Conservation (phyloP, 2,797 vertebrate genomes). For the Ispidina lecontei region DNA sequence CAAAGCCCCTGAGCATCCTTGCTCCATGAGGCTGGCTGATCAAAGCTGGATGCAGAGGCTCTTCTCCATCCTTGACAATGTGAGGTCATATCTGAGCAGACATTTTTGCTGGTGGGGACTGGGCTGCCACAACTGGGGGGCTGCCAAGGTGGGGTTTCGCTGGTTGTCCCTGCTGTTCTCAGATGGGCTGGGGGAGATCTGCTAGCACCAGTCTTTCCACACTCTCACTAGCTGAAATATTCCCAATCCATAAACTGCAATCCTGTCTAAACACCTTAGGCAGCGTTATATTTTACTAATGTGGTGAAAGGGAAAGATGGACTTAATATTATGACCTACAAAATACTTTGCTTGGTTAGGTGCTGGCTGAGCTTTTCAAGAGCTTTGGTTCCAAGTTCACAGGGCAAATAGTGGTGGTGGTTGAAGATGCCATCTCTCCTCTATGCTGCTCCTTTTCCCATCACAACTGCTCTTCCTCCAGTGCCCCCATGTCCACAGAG, state of each 20-base stretch:
- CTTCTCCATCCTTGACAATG: background rate
- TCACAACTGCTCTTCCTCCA: background rate
- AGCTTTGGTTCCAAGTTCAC: background rate
- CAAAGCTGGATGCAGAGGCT: rapidly evolving
- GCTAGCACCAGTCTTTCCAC: background rate
- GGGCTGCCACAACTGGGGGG: background rate
- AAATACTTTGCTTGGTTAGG: background rate
- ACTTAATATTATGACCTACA: background rate
- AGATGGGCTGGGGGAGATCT: background rate
- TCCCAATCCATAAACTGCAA: background rate
- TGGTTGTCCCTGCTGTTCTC: background rate
- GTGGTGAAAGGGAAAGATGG: background rate
- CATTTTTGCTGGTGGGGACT: rapidly evolving
- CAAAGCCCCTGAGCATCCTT: background rate
- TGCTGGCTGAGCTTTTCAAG: background rate
- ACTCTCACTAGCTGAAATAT: background rate
- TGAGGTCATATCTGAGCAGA: background rate
- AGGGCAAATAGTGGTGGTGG: rapidly evolving
- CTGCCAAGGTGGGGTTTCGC: background rate
- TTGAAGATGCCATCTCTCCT: background rate
- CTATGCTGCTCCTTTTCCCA: rapidly evolving
- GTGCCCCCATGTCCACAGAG: background rate
- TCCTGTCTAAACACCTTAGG: background rate
- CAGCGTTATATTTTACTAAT: background rate
- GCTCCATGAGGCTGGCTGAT: background rate